Evolutionary conservation across 2,113 vertebrate genomes (phyloP).

Genomic region (Oostethus manadensis): DNA sequence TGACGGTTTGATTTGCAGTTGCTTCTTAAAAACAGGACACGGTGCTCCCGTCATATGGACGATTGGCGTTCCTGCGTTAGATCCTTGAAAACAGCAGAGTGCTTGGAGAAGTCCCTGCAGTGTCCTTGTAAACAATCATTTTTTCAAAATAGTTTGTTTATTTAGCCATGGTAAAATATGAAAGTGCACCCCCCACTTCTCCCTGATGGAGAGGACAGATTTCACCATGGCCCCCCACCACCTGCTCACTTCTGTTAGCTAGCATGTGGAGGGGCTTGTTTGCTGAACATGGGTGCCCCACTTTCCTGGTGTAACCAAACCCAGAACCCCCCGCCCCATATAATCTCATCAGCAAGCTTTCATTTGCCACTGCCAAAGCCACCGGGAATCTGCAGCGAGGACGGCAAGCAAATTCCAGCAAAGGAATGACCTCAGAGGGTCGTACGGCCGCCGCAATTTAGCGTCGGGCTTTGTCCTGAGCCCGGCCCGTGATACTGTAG

Average conservation of each 20-base stretch:
- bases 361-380: conserved; percentile 49
- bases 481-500: conserved; percentile 3
- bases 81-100: no score
- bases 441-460: conserved; percentile 30
- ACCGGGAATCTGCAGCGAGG: conserved; percentile 55
- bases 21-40: no score
- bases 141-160: no score
- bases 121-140: no score
- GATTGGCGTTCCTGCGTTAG: no score
- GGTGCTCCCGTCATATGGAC: no score
- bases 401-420: conserved; percentile 51
- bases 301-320: conserved; percentile 49
- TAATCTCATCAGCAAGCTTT: conserved; percentile 26
- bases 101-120: no score
- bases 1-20: no score
- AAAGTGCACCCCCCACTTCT: conserved; percentile 10
- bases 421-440: conserved; percentile 56
- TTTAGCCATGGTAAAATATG: no score
- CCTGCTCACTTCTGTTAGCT: conserved; percentile 47
- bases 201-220: conserved; percentile 52
- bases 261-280: conserved; percentile 11
- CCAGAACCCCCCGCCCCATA: conserved; percentile 32
- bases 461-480: conserved; percentile 41
- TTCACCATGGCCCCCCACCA: conserved; percentile 38
- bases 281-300: conserved; percentile 18